phyloP scores from a whole-genome alignment of 2,888 invertebrate genomes.

The Caenorhabditis auriculariae region DNA sequence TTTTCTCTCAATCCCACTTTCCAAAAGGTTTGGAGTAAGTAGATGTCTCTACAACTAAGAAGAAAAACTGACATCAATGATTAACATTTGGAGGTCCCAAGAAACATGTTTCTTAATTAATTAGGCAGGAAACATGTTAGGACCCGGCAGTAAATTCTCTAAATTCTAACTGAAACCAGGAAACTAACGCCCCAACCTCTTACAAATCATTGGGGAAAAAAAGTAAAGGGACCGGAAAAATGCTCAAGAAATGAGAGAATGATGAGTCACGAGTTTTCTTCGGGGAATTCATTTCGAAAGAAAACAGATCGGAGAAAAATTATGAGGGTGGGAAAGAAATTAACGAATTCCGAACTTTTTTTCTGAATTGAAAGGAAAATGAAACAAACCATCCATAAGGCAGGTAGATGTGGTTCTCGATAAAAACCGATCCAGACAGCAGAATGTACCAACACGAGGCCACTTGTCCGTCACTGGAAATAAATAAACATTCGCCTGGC shows the following conservation, averaged over 20 bases:
- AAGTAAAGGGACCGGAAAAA: background rate
- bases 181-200: no score
- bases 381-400: slow-evolving; percentile 70
- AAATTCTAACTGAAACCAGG: no score
- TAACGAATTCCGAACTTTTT: background rate
- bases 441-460: slow-evolving; percentile 82
- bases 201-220: no score
- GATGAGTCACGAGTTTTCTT: background rate
- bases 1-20: no score
- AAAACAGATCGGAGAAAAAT: background rate
- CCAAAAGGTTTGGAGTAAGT: no score
- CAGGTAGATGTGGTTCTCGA: slow-evolving; percentile 81
- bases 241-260: background rate
- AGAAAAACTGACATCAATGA: no score
- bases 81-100: no score
- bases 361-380: background rate
- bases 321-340: slow-evolving; percentile 1
- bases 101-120: no score
- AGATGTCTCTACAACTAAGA: no score
- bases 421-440: slow-evolving; percentile 80
- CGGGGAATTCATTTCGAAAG: background rate
- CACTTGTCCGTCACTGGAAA: slow-evolving; percentile 77
- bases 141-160: no score
- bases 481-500: no score
- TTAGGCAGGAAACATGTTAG: no score